phyloP scores from a whole-genome alignment of 2,113 vertebrate genomes.

The Chloropsis hardwickii region DNA sequence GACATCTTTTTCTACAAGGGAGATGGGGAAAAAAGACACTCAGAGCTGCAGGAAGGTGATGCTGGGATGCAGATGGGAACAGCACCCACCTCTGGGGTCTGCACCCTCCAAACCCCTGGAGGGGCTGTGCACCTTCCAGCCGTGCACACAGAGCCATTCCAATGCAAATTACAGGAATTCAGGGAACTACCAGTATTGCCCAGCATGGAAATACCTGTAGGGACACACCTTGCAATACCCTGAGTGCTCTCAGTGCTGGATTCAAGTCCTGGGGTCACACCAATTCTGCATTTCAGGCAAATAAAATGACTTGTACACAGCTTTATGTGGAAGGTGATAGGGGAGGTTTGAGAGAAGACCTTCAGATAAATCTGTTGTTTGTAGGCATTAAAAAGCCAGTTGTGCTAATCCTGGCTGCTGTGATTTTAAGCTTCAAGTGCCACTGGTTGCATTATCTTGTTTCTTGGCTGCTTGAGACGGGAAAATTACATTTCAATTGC shows the following conservation, averaged over 20 bases:
- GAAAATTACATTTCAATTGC: conserved; percentile 37
- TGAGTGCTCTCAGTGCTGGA: not conserved
- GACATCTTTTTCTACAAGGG: rapidly evolving
- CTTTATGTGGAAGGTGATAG: not conserved
- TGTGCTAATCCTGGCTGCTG: not conserved
- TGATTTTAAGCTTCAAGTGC: conserved; percentile 9
- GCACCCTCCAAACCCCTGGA: not conserved
- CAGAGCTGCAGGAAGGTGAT: not conserved
- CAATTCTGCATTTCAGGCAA: not conserved
- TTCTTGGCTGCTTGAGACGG: conserved; percentile 30
- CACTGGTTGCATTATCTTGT: not conserved
- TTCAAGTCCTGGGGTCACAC: not conserved
- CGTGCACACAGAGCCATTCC: rapidly evolving
- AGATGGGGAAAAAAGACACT: not conserved
- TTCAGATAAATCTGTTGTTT: not conserved
- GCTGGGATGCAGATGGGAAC: not conserved
- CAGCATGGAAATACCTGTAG: not conserved
- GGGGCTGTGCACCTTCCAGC: not conserved
- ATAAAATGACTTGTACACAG: not conserved
- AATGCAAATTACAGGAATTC: not conserved
- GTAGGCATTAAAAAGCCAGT: not conserved
- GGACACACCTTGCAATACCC: rapidly evolving
- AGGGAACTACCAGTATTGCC: not conserved
- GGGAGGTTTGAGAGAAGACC: not conserved
- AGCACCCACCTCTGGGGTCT: not conserved